Evolutionary conservation across 2,888 invertebrate genomes (phyloP).

Genomic region (Drosophila barbarae): DNA sequence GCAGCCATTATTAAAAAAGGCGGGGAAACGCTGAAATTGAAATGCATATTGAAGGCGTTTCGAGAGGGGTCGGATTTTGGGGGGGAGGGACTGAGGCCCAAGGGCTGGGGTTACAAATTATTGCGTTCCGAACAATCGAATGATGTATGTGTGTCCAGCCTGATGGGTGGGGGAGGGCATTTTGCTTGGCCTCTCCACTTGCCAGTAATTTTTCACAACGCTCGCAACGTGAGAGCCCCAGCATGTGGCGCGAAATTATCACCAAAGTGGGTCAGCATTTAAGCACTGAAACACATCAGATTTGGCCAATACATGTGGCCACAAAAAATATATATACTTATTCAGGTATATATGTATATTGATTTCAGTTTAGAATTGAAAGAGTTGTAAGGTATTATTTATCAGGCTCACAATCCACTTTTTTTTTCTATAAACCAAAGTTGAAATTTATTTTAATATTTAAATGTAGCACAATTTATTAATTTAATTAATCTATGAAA

Average conservation of each 20-base stretch:
- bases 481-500: neutral
- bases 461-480: too few relatives aligned
- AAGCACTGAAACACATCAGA: constrained; percentile 1
- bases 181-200: constrained; percentile 3
- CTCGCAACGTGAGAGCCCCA: constrained; percentile 30
- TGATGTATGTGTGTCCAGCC: constrained; percentile 56
- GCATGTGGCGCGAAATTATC: constrained; percentile 23
- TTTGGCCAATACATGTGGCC: neutral
- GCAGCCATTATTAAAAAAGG: constrained; percentile 37
- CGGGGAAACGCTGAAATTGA: constrained; percentile 14
- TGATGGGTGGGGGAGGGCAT: constrained; percentile 5
- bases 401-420: too few relatives aligned
- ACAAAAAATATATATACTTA: neutral
- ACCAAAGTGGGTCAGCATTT: constrained; percentile 12
- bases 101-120: constrained; percentile 17
- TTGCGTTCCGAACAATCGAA: constrained; percentile 47
- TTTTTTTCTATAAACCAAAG: too few relatives aligned
- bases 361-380: too few relatives aligned
- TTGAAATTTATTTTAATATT: too few relatives aligned
- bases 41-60: constrained; percentile 20
- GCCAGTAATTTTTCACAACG: constrained; percentile 19
- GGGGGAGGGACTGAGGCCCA: neutral
- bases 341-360: too few relatives aligned
- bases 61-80: neutral
- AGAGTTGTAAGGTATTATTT: too few relatives aligned